Evolutionary conservation across 64 coral and sea anemone species (phyloP), one percentile per base, ranked within the genome.

Genomic region (Pocillopora damicornis): DNA sequence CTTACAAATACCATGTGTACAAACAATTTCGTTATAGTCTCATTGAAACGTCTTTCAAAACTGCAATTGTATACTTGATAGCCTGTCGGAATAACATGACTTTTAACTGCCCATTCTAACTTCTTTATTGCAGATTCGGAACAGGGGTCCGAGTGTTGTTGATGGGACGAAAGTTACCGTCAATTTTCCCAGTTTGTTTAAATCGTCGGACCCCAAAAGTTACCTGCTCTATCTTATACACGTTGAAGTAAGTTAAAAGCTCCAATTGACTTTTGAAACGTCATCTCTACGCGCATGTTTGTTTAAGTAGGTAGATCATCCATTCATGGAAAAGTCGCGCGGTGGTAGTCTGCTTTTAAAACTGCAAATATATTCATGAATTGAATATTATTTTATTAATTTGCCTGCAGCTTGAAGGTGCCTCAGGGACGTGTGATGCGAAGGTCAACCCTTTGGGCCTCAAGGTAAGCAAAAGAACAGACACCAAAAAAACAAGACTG

Each of bases 131-230:
- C 35, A 97, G 94, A 77, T 97, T 13, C 84, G 63, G 0, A 97
- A 97, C 25, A 82, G 90, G 11, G 94, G 94, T 0, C 94, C 94
- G 2, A 97, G 94, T 59, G 61, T 30, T 26, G 91, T 97, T 37
- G 91, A 88, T 67, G 83, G 88, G 10, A 87, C 94, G 1, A 85
- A 68, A 22, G 82, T 97, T 20, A 63, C 16, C 1, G 82, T 97
- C 4, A 88, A 30, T 82, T 85, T 90, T 88, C 91, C 94, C 1
- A 87, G 66, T n/a, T 14, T 22, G 16, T 87, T 83, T 76, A 63
- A 85, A 22, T 37, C 63, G 4, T 76, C 81, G 11, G 62, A 97
- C 9, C 18, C 15, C 9, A 45, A 90, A 20, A 93, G 85, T 34
- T 87, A 88, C 36, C 81, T 97, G 3, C 81, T 97, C 61, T 97